A percentile compares a stretch with the other conserved stretches of the same genome.
These are phyloP conservation scores for Eretmochelys imbricata DNA, from an alignment of 2,113 vertebrate species.

Conservation along the genomic window DNA sequence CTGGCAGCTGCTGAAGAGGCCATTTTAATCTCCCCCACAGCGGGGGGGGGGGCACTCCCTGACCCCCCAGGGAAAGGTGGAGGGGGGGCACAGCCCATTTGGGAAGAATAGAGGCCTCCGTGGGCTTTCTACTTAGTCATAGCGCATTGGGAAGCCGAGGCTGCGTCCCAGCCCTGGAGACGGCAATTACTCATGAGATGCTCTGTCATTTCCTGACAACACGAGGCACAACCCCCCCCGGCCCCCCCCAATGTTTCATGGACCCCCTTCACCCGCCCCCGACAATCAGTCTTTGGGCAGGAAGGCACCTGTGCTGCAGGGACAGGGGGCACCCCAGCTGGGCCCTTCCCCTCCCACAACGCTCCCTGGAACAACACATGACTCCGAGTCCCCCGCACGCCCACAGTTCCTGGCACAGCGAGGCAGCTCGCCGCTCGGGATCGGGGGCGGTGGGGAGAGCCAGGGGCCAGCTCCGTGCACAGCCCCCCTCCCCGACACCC, in stretches of 20 bases:
- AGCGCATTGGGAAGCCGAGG: neutral
- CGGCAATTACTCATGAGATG: neutral
- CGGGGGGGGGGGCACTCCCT: accelerated
- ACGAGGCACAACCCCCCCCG: neutral
- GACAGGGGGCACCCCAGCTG: neutral
- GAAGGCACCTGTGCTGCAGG: too few relatives aligned
- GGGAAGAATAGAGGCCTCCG: neutral
- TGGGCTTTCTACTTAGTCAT: neutral
- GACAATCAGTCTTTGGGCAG: too few relatives aligned
- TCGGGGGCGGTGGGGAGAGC: neutral
- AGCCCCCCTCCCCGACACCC: too few relatives aligned
- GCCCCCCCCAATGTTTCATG: neutral
- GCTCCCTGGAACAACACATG: neutral
- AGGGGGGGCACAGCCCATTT: accelerated
- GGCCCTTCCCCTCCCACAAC: neutral
- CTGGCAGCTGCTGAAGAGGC: neutral
- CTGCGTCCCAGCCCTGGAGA: neutral
- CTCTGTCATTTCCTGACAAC: neutral
- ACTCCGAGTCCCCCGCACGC: neutral
- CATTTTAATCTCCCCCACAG: neutral
- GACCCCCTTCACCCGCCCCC: too few relatives aligned
- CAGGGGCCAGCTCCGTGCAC: neutral
- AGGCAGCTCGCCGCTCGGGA: neutral
- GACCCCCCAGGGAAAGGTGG: accelerated
- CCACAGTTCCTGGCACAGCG: neutral